phyloP scores from a whole-genome alignment of 2,797 vertebrate species.

The Meda fulgida region DNA sequence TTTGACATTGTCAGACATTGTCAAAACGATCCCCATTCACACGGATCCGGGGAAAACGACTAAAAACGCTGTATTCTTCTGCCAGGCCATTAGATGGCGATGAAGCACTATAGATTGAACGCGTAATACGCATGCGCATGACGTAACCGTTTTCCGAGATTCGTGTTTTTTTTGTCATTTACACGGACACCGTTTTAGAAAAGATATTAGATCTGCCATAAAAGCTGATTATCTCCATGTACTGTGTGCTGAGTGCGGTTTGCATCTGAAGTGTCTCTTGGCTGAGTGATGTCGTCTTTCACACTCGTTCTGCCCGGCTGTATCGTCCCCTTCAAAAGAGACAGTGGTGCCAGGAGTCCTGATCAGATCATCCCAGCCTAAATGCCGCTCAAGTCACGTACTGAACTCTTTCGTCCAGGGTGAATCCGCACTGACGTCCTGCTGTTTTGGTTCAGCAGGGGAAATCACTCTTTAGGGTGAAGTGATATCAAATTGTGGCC shows the following conservation, averaged over 20 bases:
- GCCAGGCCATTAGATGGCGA: too few relatives aligned
- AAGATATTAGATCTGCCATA: neutral
- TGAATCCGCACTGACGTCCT: neutral
- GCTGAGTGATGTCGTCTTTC: neutral
- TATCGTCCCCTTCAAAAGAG: neutral
- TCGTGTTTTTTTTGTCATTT: too few relatives aligned
- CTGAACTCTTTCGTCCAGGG: constrained; percentile 50
- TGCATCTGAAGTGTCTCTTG: neutral
- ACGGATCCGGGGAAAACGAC: too few relatives aligned
- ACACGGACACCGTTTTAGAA: too few relatives aligned
- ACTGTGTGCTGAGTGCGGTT: neutral
- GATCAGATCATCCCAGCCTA: constrained; percentile 70
- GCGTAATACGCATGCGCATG: too few relatives aligned
- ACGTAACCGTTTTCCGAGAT: too few relatives aligned
- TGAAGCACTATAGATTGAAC: too few relatives aligned
- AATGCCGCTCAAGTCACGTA: constrained; percentile 50
- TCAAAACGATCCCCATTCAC: too few relatives aligned
- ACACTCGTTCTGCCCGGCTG: neutral
- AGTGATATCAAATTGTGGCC: neutral
- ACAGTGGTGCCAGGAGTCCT: constrained; percentile 34
- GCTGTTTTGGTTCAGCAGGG: neutral
- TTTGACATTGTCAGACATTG: too few relatives aligned
- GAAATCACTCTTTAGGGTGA: constrained; percentile 15
- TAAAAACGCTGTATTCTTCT: too few relatives aligned
- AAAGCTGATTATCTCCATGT: neutral